Evolutionary conservation across 2,888 invertebrate genomes (phyloP).

Genomic region (Catonia carolina): DNA sequence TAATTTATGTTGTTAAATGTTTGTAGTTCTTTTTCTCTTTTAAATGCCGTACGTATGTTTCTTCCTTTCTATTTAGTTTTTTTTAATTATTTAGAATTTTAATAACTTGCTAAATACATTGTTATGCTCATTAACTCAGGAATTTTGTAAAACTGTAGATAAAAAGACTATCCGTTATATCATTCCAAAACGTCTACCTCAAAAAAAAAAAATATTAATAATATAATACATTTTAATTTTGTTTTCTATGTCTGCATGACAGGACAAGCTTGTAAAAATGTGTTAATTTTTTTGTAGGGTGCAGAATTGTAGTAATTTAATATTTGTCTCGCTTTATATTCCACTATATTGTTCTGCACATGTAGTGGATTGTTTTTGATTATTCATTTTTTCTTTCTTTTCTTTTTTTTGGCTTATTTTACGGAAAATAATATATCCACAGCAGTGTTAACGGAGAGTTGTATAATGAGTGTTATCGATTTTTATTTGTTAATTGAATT

Average conservation of each 20-base stretch:
- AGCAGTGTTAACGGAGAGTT: constrained; percentile 32
- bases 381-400: constrained; percentile 27
- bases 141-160: too few relatives aligned
- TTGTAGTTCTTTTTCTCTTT: too few relatives aligned
- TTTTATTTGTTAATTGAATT: constrained; percentile 21
- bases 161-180: not conserved
- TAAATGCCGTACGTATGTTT: too few relatives aligned
- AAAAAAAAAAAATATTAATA: not conserved
- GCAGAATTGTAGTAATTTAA: constrained; percentile 8
- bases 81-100: too few relatives aligned
- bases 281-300: constrained; percentile 10
- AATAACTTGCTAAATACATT: too few relatives aligned
- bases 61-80: too few relatives aligned
- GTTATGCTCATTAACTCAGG: too few relatives aligned
- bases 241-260: too few relatives aligned
- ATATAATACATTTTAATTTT: too few relatives aligned
- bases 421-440: constrained; percentile 28
- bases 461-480: constrained; percentile 28
- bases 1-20: too few relatives aligned
- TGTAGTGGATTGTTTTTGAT: not conserved
- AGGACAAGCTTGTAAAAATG: not conserved
- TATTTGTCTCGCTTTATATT: constrained; percentile 4
- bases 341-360: not conserved
- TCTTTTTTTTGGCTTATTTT: too few relatives aligned
- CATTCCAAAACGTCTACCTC: constrained; percentile 11